Percentiles rank a stretch among this genome's conserved stretches.
These are phyloP conservation scores for Eupsilia transversa DNA, from an alignment of 2,888 invertebrate species.

Conservation along the genomic window DNA sequence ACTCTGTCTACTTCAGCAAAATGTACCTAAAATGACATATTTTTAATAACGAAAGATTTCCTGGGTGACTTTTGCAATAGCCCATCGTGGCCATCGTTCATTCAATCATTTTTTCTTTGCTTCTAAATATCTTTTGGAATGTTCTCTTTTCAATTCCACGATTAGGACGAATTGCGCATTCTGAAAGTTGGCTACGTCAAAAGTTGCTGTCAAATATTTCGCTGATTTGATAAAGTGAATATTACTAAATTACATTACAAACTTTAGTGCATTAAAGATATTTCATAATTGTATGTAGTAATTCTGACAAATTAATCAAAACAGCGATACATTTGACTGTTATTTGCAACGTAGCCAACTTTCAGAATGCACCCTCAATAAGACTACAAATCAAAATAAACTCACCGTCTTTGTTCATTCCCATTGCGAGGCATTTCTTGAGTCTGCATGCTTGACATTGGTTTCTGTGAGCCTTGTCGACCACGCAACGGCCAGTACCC, in stretches of 20 bases:
- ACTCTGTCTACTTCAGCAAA: neutral
- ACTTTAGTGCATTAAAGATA: neutral
- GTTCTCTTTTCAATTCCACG: neutral
- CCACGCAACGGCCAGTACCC: conserved; percentile 98
- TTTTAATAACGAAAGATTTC: neutral
- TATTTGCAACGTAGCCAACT: neutral
- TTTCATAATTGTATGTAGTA: neutral
- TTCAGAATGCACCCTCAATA: neutral
- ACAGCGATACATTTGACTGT: neutral
- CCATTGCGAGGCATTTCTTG: conserved; percentile 99
- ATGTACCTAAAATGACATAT: neutral
- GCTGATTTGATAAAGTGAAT: no score
- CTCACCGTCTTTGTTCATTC: conserved; percentile 99
- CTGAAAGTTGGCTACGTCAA: neutral
- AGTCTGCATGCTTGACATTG: conserved; percentile 99
- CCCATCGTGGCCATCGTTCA: neutral
- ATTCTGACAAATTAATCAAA: neutral
- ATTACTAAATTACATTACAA: neutral
- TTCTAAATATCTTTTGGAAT: neutral
- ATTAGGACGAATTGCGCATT: neutral
- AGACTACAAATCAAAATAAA: conserved; percentile 55
- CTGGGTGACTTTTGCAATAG: no score
- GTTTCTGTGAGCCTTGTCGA: conserved; percentile 99
- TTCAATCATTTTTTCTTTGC: neutral
- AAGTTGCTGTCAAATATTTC: neutral